These are phyloP conservation scores for Drosophila hydei DNA, from an alignment of 1,140 invertebrate species.

Conservation along the genomic window DNA sequence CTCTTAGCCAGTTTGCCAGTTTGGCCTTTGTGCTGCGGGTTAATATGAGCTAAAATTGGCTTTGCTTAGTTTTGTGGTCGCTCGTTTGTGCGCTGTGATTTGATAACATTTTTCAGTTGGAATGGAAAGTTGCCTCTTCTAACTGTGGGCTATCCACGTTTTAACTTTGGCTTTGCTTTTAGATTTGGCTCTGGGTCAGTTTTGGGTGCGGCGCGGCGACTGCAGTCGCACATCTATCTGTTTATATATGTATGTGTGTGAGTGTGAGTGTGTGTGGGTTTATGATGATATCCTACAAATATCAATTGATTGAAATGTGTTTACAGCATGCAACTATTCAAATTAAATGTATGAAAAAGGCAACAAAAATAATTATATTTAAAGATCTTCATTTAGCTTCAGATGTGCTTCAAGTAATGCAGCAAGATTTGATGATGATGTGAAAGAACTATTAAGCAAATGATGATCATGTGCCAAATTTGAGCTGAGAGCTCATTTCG, in stretches of 20 bases:
- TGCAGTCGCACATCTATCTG: slow-evolving; percentile 5
- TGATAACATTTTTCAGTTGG: slow-evolving; percentile 79
- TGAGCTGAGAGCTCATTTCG: too few species aligned
- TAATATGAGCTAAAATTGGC: slow-evolving; percentile 83
- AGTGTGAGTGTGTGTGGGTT: slow-evolving; percentile 17
- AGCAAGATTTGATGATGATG: too few species aligned
- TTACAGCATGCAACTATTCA: neutral
- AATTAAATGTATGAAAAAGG: neutral
- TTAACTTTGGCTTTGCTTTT: slow-evolving; percentile 43
- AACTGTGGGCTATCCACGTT: slow-evolving; percentile 36
- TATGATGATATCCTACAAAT: slow-evolving; percentile 1
- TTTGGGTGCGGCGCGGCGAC: slow-evolving; percentile 44
- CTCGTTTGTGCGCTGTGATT: slow-evolving; percentile 79
- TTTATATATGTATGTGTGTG: neutral
- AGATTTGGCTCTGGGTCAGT: slow-evolving; percentile 43
- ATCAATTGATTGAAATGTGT: slow-evolving; percentile 19
- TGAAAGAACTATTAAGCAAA: too few species aligned
- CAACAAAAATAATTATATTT: too few species aligned
- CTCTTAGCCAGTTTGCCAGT: slow-evolving; percentile 33
- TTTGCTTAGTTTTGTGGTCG: slow-evolving; percentile 81
- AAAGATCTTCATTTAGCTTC: neutral
- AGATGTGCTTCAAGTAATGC: too few species aligned
- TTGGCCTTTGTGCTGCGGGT: slow-evolving; percentile 82
- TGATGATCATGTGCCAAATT: too few species aligned
- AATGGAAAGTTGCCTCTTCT: slow-evolving; percentile 72